Base-by-base conservation (phyloP, 2,113 vertebrate species). In the Corythornis cristatus region DNA sequence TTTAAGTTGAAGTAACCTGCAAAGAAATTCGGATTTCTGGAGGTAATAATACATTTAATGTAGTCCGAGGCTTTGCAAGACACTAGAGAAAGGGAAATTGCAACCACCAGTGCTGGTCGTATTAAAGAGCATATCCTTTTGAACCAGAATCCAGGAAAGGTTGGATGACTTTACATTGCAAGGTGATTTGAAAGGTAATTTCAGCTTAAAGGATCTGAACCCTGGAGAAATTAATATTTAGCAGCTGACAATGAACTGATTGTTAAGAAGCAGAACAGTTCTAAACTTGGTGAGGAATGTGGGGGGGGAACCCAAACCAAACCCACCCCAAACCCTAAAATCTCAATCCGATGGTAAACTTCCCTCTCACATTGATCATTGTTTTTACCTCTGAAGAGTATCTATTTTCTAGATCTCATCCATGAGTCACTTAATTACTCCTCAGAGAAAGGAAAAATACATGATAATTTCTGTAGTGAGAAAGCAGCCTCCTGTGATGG, bases 341-440 rank as follows among this genome's bases (percentile, higher is more conserved):
- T 91, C 82, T 72, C 73, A 88, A 58, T 83, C 68, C 87, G 58
- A 8, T 9, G 3, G 75, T 88, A 88, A 93, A 92, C 72, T 87
- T 72, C 50, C 85, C 78, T 90, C 53, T 95, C 94, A 28, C 56
- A 53, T 23, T 42, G 76, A 88, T 93, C 84, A 76, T 94, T 95
- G 84, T 94, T 94, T 95, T 93, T 93, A 89, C 88, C 66, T 87
- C 81, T 95, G 95, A 95, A 94, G 95, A 96, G 82, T 89, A 94
- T 97, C 68, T 75, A 95, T 95, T 97, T 95, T 96, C 90, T 80
- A 68, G 45, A 85, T 94, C 83, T 95, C 90, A 90, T 93, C 88
- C 8, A 6, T 93, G 93, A 95, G 90, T 96, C 94, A 94, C 70
- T 90, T 96, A 96, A 96, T 97, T 92, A 96, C 79, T 89, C 83